Conservation (phyloP, 2,797 vertebrate species). For the Miichthys miiuy region DNA sequence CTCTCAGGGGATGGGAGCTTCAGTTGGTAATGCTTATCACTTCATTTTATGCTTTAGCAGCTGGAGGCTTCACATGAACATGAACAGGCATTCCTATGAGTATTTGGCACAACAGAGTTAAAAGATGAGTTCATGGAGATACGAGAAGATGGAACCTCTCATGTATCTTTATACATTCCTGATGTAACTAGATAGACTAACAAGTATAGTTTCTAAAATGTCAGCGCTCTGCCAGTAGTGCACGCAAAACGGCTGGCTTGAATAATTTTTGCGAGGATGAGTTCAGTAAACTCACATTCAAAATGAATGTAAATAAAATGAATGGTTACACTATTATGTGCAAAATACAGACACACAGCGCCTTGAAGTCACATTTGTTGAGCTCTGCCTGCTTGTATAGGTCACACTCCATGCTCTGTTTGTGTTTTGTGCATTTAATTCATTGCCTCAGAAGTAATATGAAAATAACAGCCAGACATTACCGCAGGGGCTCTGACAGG, state of each 20-base stretch:
- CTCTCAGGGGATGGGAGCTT: slow-evolving; percentile 22
- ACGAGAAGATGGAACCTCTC: neutral
- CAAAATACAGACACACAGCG: slow-evolving; percentile 29
- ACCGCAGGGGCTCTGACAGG: slow-evolving; percentile 59
- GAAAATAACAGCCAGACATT: slow-evolving; percentile 74
- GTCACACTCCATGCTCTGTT: slow-evolving; percentile 55
- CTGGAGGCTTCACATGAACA: slow-evolving; percentile 15
- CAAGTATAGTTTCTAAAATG: slow-evolving; percentile 2
- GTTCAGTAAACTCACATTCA: neutral
- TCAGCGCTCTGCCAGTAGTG: neutral
- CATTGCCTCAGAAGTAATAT: slow-evolving; percentile 71
- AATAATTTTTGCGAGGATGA: neutral
- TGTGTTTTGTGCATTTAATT: slow-evolving; percentile 66
- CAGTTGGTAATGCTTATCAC: slow-evolving; percentile 14
- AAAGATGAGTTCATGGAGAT: neutral
- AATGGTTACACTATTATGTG: neutral
- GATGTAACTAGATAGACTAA: neutral
- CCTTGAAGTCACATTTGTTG: slow-evolving; percentile 46
- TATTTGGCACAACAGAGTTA: slow-evolving; percentile 9
- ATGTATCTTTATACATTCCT: neutral
- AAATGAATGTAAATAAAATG: neutral
- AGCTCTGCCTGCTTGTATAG: slow-evolving; percentile 52
- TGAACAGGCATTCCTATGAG: slow-evolving; percentile 4
- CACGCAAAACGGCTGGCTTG: neutral
- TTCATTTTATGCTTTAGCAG: slow-evolving; percentile 6